These are phyloP conservation scores for Cheilosia grossa DNA, from an alignment of 2,888 invertebrate species.

Conservation along the genomic window DNA sequence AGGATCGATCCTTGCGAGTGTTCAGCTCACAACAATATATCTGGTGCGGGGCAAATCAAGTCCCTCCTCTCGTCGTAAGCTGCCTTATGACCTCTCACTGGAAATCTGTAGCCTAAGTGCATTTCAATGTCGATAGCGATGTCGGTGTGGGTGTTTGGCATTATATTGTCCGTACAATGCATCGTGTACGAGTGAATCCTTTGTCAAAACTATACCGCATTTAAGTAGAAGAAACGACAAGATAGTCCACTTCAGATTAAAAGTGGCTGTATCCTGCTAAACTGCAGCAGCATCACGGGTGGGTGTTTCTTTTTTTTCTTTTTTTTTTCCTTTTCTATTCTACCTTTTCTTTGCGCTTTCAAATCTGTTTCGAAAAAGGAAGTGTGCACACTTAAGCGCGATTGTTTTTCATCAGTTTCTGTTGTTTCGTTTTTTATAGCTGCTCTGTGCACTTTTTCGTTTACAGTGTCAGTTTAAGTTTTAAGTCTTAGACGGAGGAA, in stretches of 20 bases:
- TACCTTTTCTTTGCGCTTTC: slow-evolving; percentile 10
- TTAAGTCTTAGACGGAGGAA: slow-evolving; percentile 16
- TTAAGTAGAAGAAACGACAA: slow-evolving; percentile 48
- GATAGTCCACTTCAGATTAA: slow-evolving; percentile 73
- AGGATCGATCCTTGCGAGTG: slow-evolving; percentile 48
- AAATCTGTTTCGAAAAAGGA: slow-evolving; percentile 7
- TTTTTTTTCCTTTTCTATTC: background rate
- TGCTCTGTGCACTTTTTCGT: slow-evolving; percentile 33
- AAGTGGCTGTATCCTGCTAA: slow-evolving; percentile 70
- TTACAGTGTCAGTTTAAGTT: slow-evolving; percentile 54
- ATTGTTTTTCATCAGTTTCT: slow-evolving; percentile 55
- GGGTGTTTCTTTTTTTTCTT: background rate
- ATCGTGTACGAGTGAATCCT: slow-evolving; percentile 1
- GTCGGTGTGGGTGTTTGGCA: slow-evolving; percentile 15
- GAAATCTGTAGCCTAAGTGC: slow-evolving; percentile 59
- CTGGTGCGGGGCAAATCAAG: slow-evolving; percentile 15
- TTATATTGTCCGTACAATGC: background rate
- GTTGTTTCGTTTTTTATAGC: slow-evolving; percentile 1
- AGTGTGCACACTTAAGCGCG: slow-evolving; percentile 43
- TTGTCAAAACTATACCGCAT: slow-evolving; percentile 44
- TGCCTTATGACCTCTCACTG: slow-evolving; percentile 65
- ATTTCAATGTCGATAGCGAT: slow-evolving; percentile 48
- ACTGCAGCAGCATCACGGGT: slow-evolving; percentile 33
- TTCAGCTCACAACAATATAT: slow-evolving; percentile 3
- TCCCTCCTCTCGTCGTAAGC: slow-evolving; percentile 14